Conservation (phyloP, 2,888 invertebrate genomes). For the Prosopocoilus inquinatus region DNA sequence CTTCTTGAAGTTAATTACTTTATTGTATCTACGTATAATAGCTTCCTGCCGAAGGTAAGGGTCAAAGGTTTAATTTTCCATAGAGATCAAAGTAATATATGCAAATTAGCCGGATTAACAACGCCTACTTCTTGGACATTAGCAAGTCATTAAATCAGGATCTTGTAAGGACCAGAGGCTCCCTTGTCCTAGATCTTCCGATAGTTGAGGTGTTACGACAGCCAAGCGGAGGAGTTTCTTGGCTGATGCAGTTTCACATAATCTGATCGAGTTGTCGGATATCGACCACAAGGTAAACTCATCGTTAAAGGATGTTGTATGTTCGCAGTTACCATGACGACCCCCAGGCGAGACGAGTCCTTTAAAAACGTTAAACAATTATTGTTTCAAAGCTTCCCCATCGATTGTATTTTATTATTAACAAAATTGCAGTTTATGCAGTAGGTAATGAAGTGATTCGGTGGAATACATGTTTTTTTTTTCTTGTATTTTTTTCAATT, state of each 20-base stretch:
- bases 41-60: too few species aligned
- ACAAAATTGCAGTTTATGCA: too few species aligned
- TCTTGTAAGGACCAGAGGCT: slow-evolving; percentile 19
- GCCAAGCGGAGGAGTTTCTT: slow-evolving; percentile 1
- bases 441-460: too few species aligned
- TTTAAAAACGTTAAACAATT: too few species aligned
- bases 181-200: slow-evolving; percentile 22
- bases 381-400: too few species aligned
- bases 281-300: slow-evolving; percentile 12
- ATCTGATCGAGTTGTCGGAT: slow-evolving; percentile 10
- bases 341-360: too few species aligned
- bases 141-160: slow-evolving; percentile 28
- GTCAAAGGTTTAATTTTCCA: not conserved
- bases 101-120: slow-evolving; percentile 28
- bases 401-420: too few species aligned
- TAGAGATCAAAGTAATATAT: slow-evolving; percentile 26
- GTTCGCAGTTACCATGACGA: too few species aligned
- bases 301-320: slow-evolving; percentile 13
- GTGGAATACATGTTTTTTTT: too few species aligned
- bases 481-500: slow-evolving; percentile 2
- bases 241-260: slow-evolving; percentile 9
- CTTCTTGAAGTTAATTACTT: too few species aligned
- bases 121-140: slow-evolving; percentile 25
- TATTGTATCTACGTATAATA: too few species aligned
- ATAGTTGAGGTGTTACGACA: slow-evolving; percentile 10